Percentiles rank a stretch among this genome's conserved stretches.
phyloP scores from a whole-genome alignment of 2,113 vertebrate species.

The Puffinus mauretanicus region DNA sequence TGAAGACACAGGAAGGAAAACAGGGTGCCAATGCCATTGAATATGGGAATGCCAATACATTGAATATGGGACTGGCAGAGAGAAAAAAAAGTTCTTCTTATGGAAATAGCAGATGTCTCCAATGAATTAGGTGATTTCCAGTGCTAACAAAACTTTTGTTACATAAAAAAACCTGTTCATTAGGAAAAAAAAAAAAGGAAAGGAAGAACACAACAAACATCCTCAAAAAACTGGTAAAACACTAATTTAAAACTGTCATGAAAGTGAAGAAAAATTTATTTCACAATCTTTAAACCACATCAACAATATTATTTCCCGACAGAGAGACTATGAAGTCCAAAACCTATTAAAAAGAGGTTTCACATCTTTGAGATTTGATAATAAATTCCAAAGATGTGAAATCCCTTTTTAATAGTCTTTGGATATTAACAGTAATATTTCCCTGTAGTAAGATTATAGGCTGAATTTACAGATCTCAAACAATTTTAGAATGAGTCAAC shows the following conservation, averaged over 20 bases:
- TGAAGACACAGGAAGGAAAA: background rate
- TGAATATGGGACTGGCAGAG: background rate
- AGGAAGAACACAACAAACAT: background rate
- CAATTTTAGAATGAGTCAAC: background rate
- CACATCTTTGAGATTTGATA: background rate
- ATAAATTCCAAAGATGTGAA: constrained; percentile 16
- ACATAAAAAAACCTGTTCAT: background rate
- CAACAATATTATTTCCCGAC: background rate
- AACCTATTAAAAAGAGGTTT: background rate
- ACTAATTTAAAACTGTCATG: background rate
- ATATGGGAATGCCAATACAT: background rate
- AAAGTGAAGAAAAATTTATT: background rate
- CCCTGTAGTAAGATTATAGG: background rate
- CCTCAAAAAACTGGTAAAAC: background rate
- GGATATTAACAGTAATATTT: background rate
- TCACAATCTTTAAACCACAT: background rate
- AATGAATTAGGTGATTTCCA: background rate
- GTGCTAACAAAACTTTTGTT: background rate
- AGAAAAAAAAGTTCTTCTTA: background rate
- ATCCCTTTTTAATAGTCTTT: constrained; percentile 20
- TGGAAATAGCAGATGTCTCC: background rate
- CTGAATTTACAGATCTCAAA: background rate
- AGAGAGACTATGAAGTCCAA: background rate
- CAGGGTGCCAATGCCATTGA: background rate
- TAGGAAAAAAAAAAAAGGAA: background rate